Conservation (phyloP, 2,797 vertebrate species). For the Xiphophorus birchmanni region DNA sequence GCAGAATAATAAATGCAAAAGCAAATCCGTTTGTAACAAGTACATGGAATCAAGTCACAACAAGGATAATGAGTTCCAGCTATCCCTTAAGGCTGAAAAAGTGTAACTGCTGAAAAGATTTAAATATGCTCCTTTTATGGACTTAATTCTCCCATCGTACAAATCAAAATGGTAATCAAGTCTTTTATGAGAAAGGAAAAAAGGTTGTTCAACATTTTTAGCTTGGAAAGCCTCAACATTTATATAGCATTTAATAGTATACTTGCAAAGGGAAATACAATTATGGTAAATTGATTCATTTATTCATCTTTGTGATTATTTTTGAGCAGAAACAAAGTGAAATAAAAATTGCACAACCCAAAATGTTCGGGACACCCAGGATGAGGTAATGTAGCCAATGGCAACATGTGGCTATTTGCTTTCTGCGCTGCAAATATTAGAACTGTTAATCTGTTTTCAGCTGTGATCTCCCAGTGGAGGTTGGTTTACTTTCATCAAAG, state of each 20-base stretch:
- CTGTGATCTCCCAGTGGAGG: not conserved
- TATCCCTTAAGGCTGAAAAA: not conserved
- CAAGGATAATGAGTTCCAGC: not conserved
- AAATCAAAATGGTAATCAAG: not conserved
- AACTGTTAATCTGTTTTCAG: slow-evolving; percentile 1
- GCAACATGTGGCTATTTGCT: not conserved
- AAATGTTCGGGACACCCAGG: not conserved
- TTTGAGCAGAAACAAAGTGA: not conserved
- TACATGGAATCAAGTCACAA: not conserved
- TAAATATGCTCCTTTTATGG: not conserved
- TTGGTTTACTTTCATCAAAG: slow-evolving; percentile 1
- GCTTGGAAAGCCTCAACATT: not conserved
- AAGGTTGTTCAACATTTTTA: not conserved
- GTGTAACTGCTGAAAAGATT: not conserved
- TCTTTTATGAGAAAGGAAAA: not conserved
- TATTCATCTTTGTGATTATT: not conserved
- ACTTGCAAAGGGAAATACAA: not conserved
- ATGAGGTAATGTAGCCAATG: not conserved
- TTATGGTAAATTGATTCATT: not conserved
- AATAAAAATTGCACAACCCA: not conserved
- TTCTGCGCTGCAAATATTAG: not conserved
- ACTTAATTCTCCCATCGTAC: not conserved
- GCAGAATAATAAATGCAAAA: not conserved
- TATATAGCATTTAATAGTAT: not conserved
- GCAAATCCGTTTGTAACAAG: no score